Conservation (phyloP, 2,888 invertebrate species). For the Lissocephala sabroskyi region DNA sequence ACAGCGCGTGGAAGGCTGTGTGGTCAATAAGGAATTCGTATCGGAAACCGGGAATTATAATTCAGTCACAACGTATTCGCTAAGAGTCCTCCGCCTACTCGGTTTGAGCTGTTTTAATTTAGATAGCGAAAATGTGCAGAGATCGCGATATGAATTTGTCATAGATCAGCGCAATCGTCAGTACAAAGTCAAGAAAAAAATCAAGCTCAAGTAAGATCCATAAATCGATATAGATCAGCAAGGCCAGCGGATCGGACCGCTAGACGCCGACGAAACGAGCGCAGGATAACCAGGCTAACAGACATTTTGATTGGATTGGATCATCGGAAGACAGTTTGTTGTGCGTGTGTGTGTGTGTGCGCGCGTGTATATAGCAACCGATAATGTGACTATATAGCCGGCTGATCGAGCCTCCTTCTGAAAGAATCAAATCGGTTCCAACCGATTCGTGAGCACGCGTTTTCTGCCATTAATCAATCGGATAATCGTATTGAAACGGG, state of each 20-base stretch:
- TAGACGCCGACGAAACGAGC: not conserved
- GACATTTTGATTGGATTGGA: too few relatives aligned
- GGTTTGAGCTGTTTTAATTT: conserved; percentile 69
- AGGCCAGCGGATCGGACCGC: too few relatives aligned
- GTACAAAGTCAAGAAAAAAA: conserved; percentile 72
- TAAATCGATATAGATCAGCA: too few relatives aligned
- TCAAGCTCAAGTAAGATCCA: conserved; percentile 64
- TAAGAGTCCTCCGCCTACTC: conserved; percentile 70
- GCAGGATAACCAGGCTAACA: conserved; percentile 56
- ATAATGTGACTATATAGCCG: conserved; percentile 37
- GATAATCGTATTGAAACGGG: too few relatives aligned
- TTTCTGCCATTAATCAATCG: too few relatives aligned
- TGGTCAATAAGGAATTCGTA: conserved; percentile 24
- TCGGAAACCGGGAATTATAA: conserved; percentile 58
- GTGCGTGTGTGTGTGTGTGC: conserved; percentile 10
- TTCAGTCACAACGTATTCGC: conserved; percentile 72
- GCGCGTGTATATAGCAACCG: conserved; percentile 11
- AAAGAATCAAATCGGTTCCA: not conserved
- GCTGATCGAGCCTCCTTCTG: not conserved
- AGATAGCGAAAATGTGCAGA: conserved; percentile 73
- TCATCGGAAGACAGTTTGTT: too few relatives aligned
- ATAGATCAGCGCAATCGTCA: conserved; percentile 72
- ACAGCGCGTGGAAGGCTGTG: not conserved
- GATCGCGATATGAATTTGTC: conserved; percentile 74
- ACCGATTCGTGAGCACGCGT: conserved; percentile 7